Evolutionary conservation across 1,140 invertebrate species (phyloP).

Genomic region (Platyscapa corneri): DNA sequence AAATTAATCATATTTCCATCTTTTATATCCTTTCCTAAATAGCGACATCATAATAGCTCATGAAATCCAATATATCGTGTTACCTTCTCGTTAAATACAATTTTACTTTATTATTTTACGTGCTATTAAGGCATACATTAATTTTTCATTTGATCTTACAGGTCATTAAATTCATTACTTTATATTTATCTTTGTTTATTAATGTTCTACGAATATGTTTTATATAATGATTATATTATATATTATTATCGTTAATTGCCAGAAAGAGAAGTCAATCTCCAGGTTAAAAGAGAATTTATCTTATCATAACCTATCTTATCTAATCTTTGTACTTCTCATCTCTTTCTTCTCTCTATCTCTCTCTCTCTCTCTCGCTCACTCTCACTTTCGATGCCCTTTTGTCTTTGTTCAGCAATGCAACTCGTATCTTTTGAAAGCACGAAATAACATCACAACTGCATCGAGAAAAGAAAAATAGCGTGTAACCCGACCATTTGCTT

Average conservation of each 20-base stretch:
- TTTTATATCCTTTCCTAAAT: not conserved
- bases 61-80: not conserved
- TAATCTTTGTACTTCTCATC: not conserved
- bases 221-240: not conserved
- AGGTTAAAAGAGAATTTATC: not conserved
- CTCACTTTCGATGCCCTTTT: not conserved
- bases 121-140: not conserved
- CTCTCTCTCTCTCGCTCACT: not conserved
- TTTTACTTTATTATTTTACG: not conserved
- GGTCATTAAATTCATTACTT: not conserved
- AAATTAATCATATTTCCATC: not conserved
- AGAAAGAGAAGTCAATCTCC: not conserved
- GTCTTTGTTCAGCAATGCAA: not conserved
- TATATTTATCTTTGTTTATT: not conserved
- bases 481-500: constrained; percentile 37
- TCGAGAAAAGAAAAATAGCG: not conserved
- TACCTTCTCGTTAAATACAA: not conserved
- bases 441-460: constrained; percentile 11
- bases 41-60: not conserved
- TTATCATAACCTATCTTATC: not conserved
- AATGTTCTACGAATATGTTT: not conserved
- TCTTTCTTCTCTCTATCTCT: no score
- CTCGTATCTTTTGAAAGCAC: constrained; percentile 11
- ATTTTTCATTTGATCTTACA: not conserved
- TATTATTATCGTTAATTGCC: not conserved